Evolutionary conservation across 2,797 vertebrate genomes (phyloP).

Genomic region (Schizopygopsis pylzovi): DNA sequence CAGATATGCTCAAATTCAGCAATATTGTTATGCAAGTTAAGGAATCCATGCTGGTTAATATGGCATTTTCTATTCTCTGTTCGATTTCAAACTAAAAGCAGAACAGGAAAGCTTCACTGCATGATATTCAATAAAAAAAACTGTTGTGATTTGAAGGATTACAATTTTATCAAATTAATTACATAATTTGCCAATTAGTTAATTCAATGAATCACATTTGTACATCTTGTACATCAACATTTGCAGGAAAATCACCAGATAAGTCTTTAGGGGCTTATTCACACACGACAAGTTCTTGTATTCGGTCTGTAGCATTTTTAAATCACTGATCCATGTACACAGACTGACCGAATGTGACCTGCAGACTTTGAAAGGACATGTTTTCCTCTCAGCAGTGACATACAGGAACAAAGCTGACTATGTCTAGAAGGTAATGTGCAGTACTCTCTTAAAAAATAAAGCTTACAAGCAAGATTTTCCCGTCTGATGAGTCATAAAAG

Average conservation of each 20-base stretch:
- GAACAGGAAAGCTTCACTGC: neutral
- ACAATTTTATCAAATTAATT: neutral
- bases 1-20: neutral
- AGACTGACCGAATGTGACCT: neutral
- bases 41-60: neutral
- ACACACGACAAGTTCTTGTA: neutral
- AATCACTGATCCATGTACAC: neutral
- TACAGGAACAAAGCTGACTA: neutral
- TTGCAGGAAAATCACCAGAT: neutral
- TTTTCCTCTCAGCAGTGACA: slow-evolving; percentile 7
- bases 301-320: neutral
- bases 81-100: neutral
- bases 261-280: neutral
- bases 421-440: neutral
- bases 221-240: neutral
- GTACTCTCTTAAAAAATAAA: neutral
- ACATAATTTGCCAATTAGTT: neutral
- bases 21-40: neutral
- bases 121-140: neutral
- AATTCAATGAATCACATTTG: neutral
- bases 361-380: slow-evolving; percentile 17
- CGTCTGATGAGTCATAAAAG: neutral
- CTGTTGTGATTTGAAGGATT: neutral
- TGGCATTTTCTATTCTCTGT: neutral
- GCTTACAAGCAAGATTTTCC: no score